Evolutionary conservation across 2,888 invertebrate genomes (phyloP).

Genomic region (Harpalus rufipes): DNA sequence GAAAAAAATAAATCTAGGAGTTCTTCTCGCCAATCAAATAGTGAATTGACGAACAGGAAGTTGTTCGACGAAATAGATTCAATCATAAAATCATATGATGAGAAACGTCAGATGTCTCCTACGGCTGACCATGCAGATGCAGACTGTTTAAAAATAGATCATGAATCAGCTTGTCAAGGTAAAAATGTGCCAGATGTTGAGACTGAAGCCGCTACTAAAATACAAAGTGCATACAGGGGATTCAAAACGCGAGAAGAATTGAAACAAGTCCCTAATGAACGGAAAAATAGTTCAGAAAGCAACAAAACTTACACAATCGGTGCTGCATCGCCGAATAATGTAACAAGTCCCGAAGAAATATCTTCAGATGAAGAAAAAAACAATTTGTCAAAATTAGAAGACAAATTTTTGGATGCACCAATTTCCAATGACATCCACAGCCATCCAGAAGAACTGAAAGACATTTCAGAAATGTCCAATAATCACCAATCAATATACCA

Average conservation of each 20-base stretch:
- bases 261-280: not conserved
- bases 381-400: not conserved
- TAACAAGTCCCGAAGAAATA: slow-evolving; percentile 10
- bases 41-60: slow-evolving; percentile 24
- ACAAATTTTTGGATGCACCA: not conserved
- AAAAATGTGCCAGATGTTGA: slow-evolving; percentile 48
- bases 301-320: slow-evolving; percentile 10
- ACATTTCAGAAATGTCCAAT: not conserved
- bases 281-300: not conserved
- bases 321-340: not conserved
- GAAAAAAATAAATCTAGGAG: slow-evolving; percentile 33
- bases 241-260: slow-evolving; percentile 40
- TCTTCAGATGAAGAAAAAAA: slow-evolving; percentile 5
- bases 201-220: slow-evolving; percentile 60
- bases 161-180: slow-evolving; percentile 31
- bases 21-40: slow-evolving; percentile 10
- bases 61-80: slow-evolving; percentile 61
- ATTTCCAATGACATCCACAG: not conserved
- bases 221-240: slow-evolving; percentile 27
- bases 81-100: slow-evolving; percentile 56
- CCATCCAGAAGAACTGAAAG: not conserved
- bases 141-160: slow-evolving; percentile 34
- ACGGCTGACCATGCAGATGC: slow-evolving; percentile 28
- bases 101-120: slow-evolving; percentile 52
- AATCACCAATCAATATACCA: not conserved